A percentile compares a stretch with the other conserved stretches of the same genome.
Evolutionary conservation across 2,113 vertebrate species (phyloP).

Genomic region (Trematomus loennbergii): DNA sequence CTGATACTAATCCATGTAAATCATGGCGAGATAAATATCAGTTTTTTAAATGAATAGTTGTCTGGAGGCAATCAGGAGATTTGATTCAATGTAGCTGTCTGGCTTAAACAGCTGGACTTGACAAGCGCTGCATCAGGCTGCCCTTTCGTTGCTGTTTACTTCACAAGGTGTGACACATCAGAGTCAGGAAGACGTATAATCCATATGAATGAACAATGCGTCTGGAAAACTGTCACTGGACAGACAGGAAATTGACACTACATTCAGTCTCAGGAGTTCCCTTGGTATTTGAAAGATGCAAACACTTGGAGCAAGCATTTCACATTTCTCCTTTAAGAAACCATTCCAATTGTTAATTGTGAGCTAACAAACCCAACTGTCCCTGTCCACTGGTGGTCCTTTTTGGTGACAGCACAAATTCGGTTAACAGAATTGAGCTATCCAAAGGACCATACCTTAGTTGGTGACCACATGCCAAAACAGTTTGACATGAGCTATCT

Average conservation of each 20-base stretch:
- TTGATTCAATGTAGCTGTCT: slow-evolving; percentile 23
- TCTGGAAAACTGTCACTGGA: background rate
- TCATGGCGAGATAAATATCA: slow-evolving; percentile 13
- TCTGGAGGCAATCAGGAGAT: slow-evolving; percentile 7
- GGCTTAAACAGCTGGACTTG: slow-evolving; percentile 38
- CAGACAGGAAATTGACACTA: slow-evolving; percentile 8
- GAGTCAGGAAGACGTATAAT: slow-evolving; percentile 29
- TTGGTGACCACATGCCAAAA: slow-evolving; percentile 22
- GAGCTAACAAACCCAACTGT: slow-evolving; percentile 23
- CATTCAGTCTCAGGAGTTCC: slow-evolving; percentile 13
- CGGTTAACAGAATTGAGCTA: slow-evolving; percentile 5
- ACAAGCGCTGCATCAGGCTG: slow-evolving; percentile 47
- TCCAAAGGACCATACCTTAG: slow-evolving; percentile 3
- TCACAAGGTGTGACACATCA: slow-evolving; percentile 35
- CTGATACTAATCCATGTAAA: background rate
- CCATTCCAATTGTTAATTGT: background rate
- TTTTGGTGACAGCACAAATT: slow-evolving; percentile 25
- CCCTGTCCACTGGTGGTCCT: background rate
- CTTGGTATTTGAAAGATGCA: slow-evolving; percentile 15
- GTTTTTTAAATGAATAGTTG: background rate
- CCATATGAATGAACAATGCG: slow-evolving; percentile 26
- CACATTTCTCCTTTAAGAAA: background rate
- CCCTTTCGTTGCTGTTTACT: slow-evolving; percentile 24
- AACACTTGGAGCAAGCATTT: slow-evolving; percentile 5
- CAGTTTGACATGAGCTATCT: background rate